Evolutionary conservation across 2,113 vertebrate species (phyloP).

Genomic region (Brachionichthys hirsutus): DNA sequence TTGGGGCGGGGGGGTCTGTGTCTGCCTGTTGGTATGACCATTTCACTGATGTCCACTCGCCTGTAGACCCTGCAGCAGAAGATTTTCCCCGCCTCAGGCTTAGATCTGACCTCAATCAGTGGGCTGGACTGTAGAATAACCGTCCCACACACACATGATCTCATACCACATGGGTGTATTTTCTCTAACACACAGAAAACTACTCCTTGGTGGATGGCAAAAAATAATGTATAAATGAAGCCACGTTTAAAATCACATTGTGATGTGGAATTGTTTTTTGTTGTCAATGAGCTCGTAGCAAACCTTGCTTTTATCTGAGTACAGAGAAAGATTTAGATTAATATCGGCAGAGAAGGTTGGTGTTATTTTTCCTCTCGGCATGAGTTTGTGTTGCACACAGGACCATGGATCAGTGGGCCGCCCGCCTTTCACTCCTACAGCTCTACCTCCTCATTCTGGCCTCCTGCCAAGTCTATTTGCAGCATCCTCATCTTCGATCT

Average conservation of each 20-base stretch:
- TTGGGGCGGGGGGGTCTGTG: conserved; percentile 51
- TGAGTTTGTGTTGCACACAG: conserved; percentile 56
- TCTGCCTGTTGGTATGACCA: conserved; percentile 40
- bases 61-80: conserved; percentile 54
- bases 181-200: conserved; percentile 37
- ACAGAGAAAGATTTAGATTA: conserved; percentile 21
- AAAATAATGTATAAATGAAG: too few relatives aligned
- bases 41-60: conserved; percentile 62
- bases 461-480: conserved; percentile 69
- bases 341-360: conserved; percentile 30
- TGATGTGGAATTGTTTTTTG: too few relatives aligned
- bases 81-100: conserved; percentile 57
- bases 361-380: conserved; percentile 21
- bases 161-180: conserved; percentile 36
- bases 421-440: conserved; percentile 60
- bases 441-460: conserved; percentile 67
- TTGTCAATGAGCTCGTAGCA: too few relatives aligned
- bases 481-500: conserved; percentile 62
- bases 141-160: conserved; percentile 36
- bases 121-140: conserved; percentile 19
- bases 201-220: not conserved
- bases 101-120: conserved; percentile 73
- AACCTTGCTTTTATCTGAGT: too few relatives aligned
- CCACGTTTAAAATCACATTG: too few relatives aligned
- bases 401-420: conserved; percentile 56